phyloP scores from a whole-genome alignment of 2,888 invertebrate genomes.

The Notodonta dromedarius region DNA sequence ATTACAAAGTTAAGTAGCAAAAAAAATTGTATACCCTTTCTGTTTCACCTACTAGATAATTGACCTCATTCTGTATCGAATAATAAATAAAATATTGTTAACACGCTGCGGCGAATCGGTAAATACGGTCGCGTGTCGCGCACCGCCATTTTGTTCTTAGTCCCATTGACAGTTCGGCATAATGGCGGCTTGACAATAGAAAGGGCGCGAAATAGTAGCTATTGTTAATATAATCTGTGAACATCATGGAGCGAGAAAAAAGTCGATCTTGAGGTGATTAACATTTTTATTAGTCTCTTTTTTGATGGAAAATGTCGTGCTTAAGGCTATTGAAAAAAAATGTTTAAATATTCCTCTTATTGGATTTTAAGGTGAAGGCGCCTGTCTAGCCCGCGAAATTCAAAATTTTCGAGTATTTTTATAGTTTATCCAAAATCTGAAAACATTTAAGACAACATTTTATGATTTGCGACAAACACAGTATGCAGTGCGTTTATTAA shows the following conservation, averaged over 20 bases:
- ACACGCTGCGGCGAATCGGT: constrained; percentile 55
- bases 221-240: constrained; percentile 36
- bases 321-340: background rate
- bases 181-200: constrained; percentile 49
- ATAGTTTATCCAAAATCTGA: too few relatives aligned
- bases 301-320: background rate
- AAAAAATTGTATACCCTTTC: too few relatives aligned
- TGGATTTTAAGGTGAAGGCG: too few relatives aligned
- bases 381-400: too few relatives aligned
- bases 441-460: too few relatives aligned
- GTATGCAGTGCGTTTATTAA: too few relatives aligned
- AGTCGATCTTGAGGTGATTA: constrained; percentile 19
- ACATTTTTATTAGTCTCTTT: constrained; percentile 15
- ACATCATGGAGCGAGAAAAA: constrained; percentile 37
- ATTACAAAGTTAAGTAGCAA: too few relatives aligned
- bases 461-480: too few relatives aligned
- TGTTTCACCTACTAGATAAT: background rate
- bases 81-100: constrained; percentile 42
- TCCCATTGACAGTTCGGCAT: constrained; percentile 52
- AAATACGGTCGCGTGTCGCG: constrained; percentile 59
- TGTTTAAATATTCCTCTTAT: too few relatives aligned
- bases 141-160: constrained; percentile 68
- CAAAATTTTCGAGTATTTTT: too few relatives aligned
- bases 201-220: constrained; percentile 53
- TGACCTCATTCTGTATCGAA: constrained; percentile 24